Evolutionary conservation across 2,888 invertebrate species (phyloP), one percentile per base, ranked within the genome.

Genomic region (Lepidocyrtoides sp.): DNA sequence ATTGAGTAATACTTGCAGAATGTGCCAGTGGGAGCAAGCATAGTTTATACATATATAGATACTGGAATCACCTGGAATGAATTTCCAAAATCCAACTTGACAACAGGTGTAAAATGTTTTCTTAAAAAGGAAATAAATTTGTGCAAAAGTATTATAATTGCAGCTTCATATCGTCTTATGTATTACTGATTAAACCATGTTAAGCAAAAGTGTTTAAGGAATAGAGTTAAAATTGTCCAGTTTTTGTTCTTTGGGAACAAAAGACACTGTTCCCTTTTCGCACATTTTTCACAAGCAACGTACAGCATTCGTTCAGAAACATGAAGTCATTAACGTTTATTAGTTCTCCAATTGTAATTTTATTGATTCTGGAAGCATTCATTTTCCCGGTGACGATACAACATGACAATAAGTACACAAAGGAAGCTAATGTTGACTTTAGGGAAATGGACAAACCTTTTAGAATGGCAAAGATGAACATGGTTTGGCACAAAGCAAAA

Each of bases 401-500:
- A 29, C n/a, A 88, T 23, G 93, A 93, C 51, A 94, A 93, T 51
- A 93, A 91, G 63, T 94, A 94, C 77, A 81, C 93, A 1, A 94
- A 94, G 82, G 93, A 94, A 89, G 93, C 94, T 2, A 94, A 93
- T 93, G 95, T 96, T 0, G 96, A 97, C 91, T 96, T 98, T 93
- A 96, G 97, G 94, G 97, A 96, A 91, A 95, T 98, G 69, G 97
- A 98, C 93, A 97, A 97, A 94, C 98, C 98, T 3, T 99, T 97
- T 95, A 96, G 98, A 93, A 98, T 98, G 97, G 97, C 97, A 41
- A 99, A 98, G 95, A 95, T 98, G 44, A 98, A 99, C 95, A 95
- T 98, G 89, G 95, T 99, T 29, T 99, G 98, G 98, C 95, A 97
- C 2, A 99, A 99, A 96, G 98, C 98, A 12, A 97, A 97, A 95